Evolutionary conservation across 2,113 vertebrate species (phyloP).

Genomic region (Fulmarus glacialis): DNA sequence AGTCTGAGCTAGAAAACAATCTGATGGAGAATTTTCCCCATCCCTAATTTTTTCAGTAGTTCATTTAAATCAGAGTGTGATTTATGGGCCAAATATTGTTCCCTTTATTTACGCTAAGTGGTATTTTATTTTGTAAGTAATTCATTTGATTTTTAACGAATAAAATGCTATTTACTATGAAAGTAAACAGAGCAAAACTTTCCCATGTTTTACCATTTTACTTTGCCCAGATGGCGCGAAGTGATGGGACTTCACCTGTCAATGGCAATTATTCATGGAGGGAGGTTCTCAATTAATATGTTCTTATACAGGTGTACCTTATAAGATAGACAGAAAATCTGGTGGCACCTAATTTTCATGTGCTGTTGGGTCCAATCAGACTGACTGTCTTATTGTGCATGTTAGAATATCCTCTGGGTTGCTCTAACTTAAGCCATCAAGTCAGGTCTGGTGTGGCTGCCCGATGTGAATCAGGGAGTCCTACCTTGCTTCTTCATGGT

Average conservation of each 20-base stretch:
- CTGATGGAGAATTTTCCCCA: not conserved
- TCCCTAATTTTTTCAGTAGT: not conserved
- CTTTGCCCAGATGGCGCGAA: not conserved
- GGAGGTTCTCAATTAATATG: not conserved
- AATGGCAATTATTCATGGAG: not conserved
- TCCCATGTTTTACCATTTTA: not conserved
- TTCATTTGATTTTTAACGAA: not conserved
- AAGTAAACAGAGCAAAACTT: not conserved
- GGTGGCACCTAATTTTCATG: not conserved
- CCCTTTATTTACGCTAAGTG: not conserved
- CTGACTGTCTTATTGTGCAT: not conserved
- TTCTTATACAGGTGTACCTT: not conserved
- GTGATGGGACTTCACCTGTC: not conserved
- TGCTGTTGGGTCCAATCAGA: not conserved
- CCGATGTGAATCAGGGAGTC: not conserved
- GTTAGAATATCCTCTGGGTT: not conserved
- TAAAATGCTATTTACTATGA: not conserved
- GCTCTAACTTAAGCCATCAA: constrained; percentile 34
- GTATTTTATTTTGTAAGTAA: not conserved
- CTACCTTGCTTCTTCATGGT: not conserved
- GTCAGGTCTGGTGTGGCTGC: not conserved
- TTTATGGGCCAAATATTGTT: not conserved
- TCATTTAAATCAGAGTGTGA: not conserved
- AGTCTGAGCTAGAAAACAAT: not conserved
- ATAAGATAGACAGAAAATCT: not conserved